phyloP scores from a whole-genome alignment of 2,113 vertebrate genomes.

The Seriola dumerili region DNA sequence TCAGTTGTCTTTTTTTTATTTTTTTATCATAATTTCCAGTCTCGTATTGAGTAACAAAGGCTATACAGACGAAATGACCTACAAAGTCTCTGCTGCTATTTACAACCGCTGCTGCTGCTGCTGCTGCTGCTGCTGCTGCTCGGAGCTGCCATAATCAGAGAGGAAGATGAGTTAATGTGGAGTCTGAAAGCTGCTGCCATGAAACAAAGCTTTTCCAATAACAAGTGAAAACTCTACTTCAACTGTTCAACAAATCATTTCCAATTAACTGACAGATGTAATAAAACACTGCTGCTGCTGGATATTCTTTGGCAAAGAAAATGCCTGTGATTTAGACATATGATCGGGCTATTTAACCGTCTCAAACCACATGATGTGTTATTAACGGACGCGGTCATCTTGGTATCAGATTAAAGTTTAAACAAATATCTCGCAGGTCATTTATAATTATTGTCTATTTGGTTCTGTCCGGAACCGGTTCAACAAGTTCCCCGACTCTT shows the following conservation, averaged over 20 bases:
- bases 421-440: background rate
- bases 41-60: background rate
- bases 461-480: constrained; percentile 21
- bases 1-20: background rate
- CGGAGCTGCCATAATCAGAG: constrained; percentile 2
- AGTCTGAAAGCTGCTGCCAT: background rate
- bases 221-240: background rate
- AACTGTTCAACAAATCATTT: background rate
- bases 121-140: background rate
- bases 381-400: background rate
- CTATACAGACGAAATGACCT: background rate
- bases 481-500: constrained; percentile 17
- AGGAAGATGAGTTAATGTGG: background rate
- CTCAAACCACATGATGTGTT: background rate
- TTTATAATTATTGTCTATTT: constrained; percentile 17
- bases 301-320: background rate
- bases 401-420: constrained; percentile 1
- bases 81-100: constrained; percentile 2
- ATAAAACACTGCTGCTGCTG: background rate
- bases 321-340: no score
- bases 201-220: background rate
- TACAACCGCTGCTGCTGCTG: no score
- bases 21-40: background rate
- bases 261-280: background rate
- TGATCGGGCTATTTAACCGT: background rate